Conservation (phyloP, 2,113 vertebrate genomes). For the Eira barbara region DNA sequence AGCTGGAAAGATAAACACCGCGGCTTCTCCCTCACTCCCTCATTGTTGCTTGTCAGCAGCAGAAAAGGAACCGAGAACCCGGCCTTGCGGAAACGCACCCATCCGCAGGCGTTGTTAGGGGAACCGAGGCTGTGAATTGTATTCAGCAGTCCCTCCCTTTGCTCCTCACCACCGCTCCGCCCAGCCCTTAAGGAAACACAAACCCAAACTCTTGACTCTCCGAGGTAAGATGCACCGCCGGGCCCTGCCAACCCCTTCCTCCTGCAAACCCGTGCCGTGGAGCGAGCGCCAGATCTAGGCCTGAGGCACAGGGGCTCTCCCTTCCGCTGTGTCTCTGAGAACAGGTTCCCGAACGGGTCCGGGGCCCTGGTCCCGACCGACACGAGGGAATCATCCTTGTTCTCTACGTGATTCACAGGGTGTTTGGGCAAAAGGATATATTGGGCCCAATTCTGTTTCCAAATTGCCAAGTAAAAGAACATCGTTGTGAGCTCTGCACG, state of each 20-base stretch:
- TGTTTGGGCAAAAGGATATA: neutral
- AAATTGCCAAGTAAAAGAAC: neutral
- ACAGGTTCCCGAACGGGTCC: neutral
- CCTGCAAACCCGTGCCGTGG: neutral
- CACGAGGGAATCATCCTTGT: fast-evolving
- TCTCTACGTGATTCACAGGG: neutral
- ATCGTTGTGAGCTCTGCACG: neutral
- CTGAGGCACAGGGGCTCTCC: neutral
- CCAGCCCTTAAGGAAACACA: neutral
- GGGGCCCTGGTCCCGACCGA: neutral
- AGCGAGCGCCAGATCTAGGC: fast-evolving
- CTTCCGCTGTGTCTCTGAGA: neutral
- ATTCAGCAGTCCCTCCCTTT: neutral
- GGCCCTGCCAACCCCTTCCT: neutral
- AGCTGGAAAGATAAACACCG: conserved; percentile 73
- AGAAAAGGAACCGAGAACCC: neutral
- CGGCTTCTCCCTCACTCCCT: conserved; percentile 43
- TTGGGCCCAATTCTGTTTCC: neutral
- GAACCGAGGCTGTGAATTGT: neutral
- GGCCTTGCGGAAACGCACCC: neutral
- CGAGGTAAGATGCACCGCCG: neutral
- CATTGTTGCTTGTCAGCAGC: conserved; percentile 24
- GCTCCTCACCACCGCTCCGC: neutral
- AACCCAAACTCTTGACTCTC: neutral
- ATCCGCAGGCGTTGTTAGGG: neutral